Evolutionary conservation across 2,797 vertebrate species (phyloP), one percentile per base, ranked within the genome.

Genomic region (Fringilla coelebs): DNA sequence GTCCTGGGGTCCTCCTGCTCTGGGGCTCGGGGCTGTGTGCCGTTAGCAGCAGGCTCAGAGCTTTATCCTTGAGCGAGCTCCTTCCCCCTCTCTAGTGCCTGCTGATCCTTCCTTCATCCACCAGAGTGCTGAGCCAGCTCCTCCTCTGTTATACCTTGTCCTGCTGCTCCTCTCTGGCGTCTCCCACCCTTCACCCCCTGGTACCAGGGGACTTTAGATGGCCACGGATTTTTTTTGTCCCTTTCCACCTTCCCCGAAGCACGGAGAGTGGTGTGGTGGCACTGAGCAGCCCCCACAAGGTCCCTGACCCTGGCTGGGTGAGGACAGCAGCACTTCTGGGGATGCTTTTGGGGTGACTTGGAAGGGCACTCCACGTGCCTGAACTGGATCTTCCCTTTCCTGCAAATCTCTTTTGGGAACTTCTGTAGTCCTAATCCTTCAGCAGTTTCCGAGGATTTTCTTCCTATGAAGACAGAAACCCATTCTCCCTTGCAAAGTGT

Each of bases 311-410:
- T 15, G 24, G 8, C 46, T 89, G 72, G 43, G 0, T 58, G 22
- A 52, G 54, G 19, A 5, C 43, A 62, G 46, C 58, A 28, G 15
- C 2, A 0, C 3, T 48, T 31, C 13, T 0, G 6, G 48, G 61
- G 45, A 11, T 6, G 5, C 24, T 73, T 51, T 18, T 0, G 0
- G 76, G 40, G 7, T 43, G 31, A 28, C 26, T 5, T 48, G 14
- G 29, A 81, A 81, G 18, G 41, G 43, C 7, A 8, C 29, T 66
- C 55, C 17, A 3, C 1, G 1, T 45, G 24, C 70, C 49, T 41
- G 41, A 34, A 15, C 4, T 9, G 34, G 32, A 28, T 34, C 18
- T 41, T 36, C 7, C 6, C 19, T 67, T 11, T 38, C 41, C 43
- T 40, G 9, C 40, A 65, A 78, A n/a, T 40, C 38, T 61, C 75